Evolutionary conservation across 1,140 invertebrate genomes (phyloP).

Genomic region (Ceratina australensis): DNA sequence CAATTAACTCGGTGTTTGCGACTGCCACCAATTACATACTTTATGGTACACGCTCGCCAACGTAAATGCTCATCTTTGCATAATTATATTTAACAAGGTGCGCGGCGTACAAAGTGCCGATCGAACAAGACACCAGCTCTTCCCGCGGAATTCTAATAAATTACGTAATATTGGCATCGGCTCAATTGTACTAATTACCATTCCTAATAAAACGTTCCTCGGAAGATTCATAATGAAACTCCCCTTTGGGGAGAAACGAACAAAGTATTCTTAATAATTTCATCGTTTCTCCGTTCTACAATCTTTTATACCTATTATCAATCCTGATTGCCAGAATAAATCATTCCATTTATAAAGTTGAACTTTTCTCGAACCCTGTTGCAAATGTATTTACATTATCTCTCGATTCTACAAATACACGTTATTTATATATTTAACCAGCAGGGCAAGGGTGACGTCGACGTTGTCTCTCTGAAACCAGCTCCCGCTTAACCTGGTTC

Average conservation of each 20-base stretch:
- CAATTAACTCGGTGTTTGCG: constrained; percentile 44
- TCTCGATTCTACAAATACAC: too few species aligned
- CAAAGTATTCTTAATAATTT: too few species aligned
- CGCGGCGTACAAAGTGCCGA: neutral
- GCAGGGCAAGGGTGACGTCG: neutral
- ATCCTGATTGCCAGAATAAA: too few species aligned
- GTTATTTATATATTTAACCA: too few species aligned
- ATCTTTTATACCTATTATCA: too few species aligned
- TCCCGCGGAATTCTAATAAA: neutral
- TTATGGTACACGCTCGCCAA: constrained; percentile 19
- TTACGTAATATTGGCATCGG: constrained; percentile 1
- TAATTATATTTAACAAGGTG: constrained; percentile 46
- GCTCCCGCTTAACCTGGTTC: constrained; percentile 8
- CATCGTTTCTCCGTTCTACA: too few species aligned
- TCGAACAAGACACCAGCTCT: neutral
- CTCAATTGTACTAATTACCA: neutral
- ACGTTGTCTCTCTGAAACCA: constrained; percentile 10
- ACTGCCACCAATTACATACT: constrained; percentile 44
- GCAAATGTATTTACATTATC: too few species aligned
- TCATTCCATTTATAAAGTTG: too few species aligned
- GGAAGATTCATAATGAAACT: neutral
- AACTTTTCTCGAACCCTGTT: too few species aligned
- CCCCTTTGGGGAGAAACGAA: neutral
- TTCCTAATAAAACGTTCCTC: neutral
- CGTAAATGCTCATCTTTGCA: constrained; percentile 36